These are phyloP conservation scores for Cnemophilus loriae DNA, from an alignment of 2,113 vertebrate species.

Conservation along the genomic window DNA sequence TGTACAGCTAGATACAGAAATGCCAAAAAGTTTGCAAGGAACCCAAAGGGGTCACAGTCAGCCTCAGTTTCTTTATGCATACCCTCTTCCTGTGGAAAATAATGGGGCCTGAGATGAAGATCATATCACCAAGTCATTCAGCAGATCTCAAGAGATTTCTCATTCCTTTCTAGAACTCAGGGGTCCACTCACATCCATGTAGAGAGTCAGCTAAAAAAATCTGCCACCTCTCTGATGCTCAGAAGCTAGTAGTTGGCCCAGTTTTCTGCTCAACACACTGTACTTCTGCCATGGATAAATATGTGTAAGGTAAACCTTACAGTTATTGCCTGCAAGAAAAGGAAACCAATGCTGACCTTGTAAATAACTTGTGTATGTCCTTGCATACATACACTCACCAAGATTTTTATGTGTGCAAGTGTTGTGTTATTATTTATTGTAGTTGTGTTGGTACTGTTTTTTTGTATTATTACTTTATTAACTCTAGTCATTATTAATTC, in stretches of 20 bases:
- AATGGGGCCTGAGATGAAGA: not conserved
- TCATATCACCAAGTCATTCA: fast-evolving
- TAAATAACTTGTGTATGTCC: not conserved
- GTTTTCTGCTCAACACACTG: not conserved
- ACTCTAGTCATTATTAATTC: not conserved
- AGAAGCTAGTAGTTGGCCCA: not conserved
- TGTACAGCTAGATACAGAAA: not conserved
- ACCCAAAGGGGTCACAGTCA: not conserved
- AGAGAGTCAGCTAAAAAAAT: not conserved
- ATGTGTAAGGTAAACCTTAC: not conserved
- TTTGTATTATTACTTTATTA: not conserved
- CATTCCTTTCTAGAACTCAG: not conserved
- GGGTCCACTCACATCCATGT: not conserved
- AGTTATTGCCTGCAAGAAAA: not conserved
- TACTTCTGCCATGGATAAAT: not conserved
- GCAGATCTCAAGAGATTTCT: not conserved
- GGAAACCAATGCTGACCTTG: not conserved
- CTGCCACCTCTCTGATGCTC: not conserved
- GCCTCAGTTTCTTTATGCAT: not conserved
- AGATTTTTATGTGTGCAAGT: not conserved
- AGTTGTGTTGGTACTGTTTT: not conserved
- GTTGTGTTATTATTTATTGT: not conserved
- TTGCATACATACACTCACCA: not conserved
- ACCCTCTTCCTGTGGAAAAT: not conserved
- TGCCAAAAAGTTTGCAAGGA: not conserved